These are phyloP conservation scores for Drosophila nebulosa DNA, from an alignment of 1,140 invertebrate species.

Conservation along the genomic window DNA sequence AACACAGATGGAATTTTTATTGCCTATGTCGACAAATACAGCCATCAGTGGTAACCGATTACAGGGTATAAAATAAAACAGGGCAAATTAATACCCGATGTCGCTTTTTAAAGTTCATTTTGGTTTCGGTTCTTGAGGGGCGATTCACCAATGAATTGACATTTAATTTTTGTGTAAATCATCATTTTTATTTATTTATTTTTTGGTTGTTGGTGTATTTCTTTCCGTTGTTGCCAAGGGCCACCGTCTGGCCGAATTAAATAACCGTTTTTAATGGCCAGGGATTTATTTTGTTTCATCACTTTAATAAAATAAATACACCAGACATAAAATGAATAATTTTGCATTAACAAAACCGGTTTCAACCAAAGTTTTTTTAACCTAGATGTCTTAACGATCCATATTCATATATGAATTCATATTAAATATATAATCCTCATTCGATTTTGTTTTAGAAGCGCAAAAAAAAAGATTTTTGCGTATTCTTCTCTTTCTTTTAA, in stretches of 20 bases:
- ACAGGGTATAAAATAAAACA: constrained; percentile 14
- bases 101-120: constrained; percentile 61
- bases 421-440: too few relatives aligned
- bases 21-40: too few relatives aligned
- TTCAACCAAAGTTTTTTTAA: not conserved
- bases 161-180: constrained; percentile 76
- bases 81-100: constrained; percentile 66
- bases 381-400: not conserved
- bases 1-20: too few relatives aligned
- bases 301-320: constrained; percentile 27
- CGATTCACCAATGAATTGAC: constrained; percentile 59
- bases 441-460: too few relatives aligned
- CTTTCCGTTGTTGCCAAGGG: constrained; percentile 9
- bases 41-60: too few relatives aligned
- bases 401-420: not conserved
- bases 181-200: constrained; percentile 46
- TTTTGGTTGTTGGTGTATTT: constrained; percentile 8
- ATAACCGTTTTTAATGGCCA: constrained; percentile 56
- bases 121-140: constrained; percentile 22
- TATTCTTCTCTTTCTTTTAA: too few relatives aligned
- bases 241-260: constrained; percentile 38
- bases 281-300: constrained; percentile 39
- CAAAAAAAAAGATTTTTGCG: too few relatives aligned
- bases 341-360: not conserved
- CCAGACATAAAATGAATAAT: not conserved